A percentile compares a stretch with the other conserved stretches of the same genome.
These are phyloP conservation scores for Nanorana parkeri DNA, from an alignment of 2,113 vertebrate species.

Conservation along the genomic window DNA sequence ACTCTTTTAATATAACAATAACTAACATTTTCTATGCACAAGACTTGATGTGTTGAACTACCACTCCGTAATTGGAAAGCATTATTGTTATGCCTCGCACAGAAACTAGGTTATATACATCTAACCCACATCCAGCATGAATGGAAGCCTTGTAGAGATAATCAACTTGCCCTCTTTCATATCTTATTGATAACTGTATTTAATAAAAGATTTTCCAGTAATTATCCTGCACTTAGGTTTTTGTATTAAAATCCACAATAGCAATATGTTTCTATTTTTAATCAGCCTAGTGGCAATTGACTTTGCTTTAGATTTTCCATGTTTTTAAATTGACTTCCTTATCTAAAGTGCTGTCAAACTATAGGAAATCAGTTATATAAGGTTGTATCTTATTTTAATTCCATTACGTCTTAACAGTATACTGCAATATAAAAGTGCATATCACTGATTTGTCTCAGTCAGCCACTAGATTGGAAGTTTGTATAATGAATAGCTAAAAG, in stretches of 20 bases:
- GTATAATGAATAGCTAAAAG: too few relatives aligned
- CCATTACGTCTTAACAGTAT: neutral
- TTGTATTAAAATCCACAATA: slow-evolving; percentile 1
- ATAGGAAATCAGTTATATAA: neutral
- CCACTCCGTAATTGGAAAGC: neutral
- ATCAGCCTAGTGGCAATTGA: neutral
- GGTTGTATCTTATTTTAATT: neutral
- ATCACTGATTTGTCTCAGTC: too few relatives aligned
- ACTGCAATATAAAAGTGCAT: too few relatives aligned
- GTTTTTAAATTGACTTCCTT: neutral
- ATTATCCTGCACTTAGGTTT: neutral
- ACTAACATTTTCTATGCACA: neutral
- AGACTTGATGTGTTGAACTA: neutral
- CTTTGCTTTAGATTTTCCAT: neutral
- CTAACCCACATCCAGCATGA: neutral
- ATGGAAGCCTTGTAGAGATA: neutral
- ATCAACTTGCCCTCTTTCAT: neutral
- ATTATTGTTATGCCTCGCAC: neutral
- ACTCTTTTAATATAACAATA: neutral
- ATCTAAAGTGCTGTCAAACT: neutral
- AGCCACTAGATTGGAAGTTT: too few relatives aligned
- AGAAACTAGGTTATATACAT: neutral
- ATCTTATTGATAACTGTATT: neutral
- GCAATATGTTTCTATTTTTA: neutral
- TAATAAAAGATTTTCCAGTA: neutral